phyloP scores from a whole-genome alignment of 2,888 invertebrate genomes.

The Leptopilina drosophilae region DNA sequence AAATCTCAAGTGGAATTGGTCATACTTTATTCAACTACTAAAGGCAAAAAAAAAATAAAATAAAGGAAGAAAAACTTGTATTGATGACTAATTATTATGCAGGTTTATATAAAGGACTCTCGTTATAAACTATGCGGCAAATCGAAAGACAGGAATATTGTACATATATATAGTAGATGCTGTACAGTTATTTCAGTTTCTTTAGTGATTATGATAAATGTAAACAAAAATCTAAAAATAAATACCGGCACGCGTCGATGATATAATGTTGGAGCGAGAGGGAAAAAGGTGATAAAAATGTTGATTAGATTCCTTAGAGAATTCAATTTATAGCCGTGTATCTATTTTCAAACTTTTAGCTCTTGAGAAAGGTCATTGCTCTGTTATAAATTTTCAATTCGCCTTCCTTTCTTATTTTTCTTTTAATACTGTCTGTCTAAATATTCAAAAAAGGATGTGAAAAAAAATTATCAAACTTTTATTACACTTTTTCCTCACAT shows the following conservation, averaged over 20 bases:
- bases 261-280: background rate
- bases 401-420: no score
- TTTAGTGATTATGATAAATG: slow-evolving; percentile 14
- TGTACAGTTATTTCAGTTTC: slow-evolving; percentile 24
- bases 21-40: no score
- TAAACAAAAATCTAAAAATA: slow-evolving; percentile 33
- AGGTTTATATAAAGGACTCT: background rate
- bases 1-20: no score
- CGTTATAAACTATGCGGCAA: background rate
- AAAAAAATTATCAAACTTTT: no score
- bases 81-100: slow-evolving; percentile 19
- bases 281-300: slow-evolving; percentile 5
- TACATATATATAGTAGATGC: no score
- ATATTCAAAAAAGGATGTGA: no score
- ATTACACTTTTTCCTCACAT: no score
- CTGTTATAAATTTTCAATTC: no score
- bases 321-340: background rate
- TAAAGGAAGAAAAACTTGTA: slow-evolving; percentile 1
- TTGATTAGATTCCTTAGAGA: slow-evolving; percentile 9
- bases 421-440: no score
- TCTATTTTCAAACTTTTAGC: background rate
- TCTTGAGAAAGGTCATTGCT: no score
- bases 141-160: background rate
- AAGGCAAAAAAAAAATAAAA: no score
- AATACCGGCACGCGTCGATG: slow-evolving; percentile 34